Conservation (phyloP, 2,888 invertebrate genomes). For the Drosophila pseudotalamancana region DNA sequence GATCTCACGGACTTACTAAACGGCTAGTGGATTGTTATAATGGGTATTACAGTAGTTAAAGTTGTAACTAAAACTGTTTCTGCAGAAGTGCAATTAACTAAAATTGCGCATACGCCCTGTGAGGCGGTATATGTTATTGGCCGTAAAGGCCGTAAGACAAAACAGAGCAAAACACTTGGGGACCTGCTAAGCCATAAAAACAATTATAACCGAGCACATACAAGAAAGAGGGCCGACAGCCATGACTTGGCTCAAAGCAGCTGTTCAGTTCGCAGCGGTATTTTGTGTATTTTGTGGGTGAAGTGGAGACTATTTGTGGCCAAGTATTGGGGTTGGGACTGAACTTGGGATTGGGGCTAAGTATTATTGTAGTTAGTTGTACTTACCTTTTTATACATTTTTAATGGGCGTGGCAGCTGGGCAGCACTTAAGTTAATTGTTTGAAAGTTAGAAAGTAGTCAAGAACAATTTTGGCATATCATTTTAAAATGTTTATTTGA, state of each 20-base stretch:
- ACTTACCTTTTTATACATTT: constrained; percentile 29
- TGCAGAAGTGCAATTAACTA: constrained; percentile 3
- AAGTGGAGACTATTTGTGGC: background rate
- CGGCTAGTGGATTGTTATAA: too few species aligned
- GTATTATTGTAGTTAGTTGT: background rate
- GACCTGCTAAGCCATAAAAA: background rate
- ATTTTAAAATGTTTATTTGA: constrained; percentile 78
- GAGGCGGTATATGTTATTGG: background rate
- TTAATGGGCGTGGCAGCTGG: background rate
- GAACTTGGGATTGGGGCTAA: too few species aligned
- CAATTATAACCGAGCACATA: background rate
- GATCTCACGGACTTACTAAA: too few species aligned
- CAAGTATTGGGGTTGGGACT: background rate
- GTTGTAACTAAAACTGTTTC: too few species aligned
- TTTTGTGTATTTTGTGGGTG: too few species aligned
- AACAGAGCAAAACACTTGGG: too few species aligned
- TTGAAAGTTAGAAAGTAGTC: constrained; percentile 1
- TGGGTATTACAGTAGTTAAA: too few species aligned
- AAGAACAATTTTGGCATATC: constrained; percentile 24
- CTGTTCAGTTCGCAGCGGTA: constrained; percentile 42
- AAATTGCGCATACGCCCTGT: constrained; percentile 4
- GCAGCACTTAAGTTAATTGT: constrained; percentile 15
- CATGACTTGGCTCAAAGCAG: constrained; percentile 28
- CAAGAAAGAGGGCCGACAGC: background rate
- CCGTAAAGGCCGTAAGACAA: background rate